Evolutionary conservation across 2,113 vertebrate genomes (phyloP).

Genomic region (Sturnira hondurensis): DNA sequence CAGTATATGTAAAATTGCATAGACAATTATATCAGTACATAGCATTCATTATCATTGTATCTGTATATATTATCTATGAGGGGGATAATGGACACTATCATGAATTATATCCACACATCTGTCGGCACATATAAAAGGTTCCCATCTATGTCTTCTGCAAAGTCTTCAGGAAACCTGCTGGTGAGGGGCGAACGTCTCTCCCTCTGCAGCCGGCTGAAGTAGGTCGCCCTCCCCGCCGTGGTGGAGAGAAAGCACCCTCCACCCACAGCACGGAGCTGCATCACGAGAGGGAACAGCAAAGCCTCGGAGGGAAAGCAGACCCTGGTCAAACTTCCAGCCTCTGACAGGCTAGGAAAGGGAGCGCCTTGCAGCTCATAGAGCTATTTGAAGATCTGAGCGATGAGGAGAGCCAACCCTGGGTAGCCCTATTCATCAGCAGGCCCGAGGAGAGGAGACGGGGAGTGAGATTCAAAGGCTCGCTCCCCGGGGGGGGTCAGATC

Average conservation of each 20-base stretch:
- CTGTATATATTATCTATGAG: not conserved
- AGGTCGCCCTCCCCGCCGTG: not conserved
- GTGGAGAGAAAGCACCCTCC: not conserved
- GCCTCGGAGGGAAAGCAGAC: not conserved
- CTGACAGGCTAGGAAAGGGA: constrained; percentile 55
- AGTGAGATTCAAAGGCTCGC: constrained; percentile 48
- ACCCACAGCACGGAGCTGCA: not conserved
- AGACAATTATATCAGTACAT: not conserved
- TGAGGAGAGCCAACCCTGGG: not conserved
- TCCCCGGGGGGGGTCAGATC: not conserved
- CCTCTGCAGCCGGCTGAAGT: not conserved
- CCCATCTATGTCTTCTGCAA: not conserved
- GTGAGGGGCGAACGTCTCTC: not conserved
- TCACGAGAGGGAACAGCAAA: constrained; percentile 54
- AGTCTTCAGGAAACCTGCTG: not conserved
- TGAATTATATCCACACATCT: not conserved
- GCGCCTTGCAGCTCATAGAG: not conserved
- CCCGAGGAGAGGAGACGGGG: not conserved
- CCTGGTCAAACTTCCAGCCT: constrained; percentile 38
- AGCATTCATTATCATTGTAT: not conserved
- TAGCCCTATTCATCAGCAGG: constrained; percentile 41
- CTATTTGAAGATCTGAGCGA: constrained; percentile 69
- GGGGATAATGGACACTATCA: not conserved
- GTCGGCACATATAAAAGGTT: not conserved
- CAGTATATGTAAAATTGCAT: not conserved